Base-by-base conservation (phyloP, 1,140 invertebrate species). In the Linepithema humile region DNA sequence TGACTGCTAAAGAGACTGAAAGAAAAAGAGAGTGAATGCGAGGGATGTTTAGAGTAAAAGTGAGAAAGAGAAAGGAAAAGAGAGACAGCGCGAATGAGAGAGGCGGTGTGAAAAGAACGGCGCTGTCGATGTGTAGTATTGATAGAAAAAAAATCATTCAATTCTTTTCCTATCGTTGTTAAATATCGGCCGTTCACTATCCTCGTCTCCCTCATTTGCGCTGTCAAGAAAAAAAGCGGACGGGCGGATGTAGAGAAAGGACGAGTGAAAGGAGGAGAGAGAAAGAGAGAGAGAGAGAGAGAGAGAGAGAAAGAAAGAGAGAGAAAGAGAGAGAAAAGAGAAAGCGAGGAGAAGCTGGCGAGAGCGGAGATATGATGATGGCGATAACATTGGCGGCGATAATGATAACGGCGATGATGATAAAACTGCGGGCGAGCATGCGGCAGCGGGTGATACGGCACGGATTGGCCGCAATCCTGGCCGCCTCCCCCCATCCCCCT, bases 391-490 rank as follows among this genome's bases (percentile, higher is more conserved):
- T n/a, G 64, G 50, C 45, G 59, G 64, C 26, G 53, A 80, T 45
- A 32, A 70, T 57, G 35, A 45, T 48, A 60, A n/a, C 4, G 50
- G 43, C 23, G 38, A 62, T 50, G 57, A 55, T 43, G 38, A 59
- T 55, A 59, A 59, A 38, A 50, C 72, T 74, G 78, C 82, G 83
- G 85, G 75, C 89, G 83, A 88, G 82, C 69, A 86, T 88, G 90
- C 88, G 84, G 88, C 86, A 84, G 85, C 83, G 80, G 80, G 84
- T 85, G 86, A 90, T 84, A 85, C 85, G 84, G 72, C 59, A 65
- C 55, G 82, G 74, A 87, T 91, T 87, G 73, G 43, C 74, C 74
- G 74, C 69, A 72, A 86, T 84, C 74, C 85, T 85, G 69, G 72
- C 60, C 88, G 70, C 73, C 82, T 89, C 75, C 57, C 83, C 82